Conservation (phyloP, 2,888 invertebrate species). For the Pachliopta kotzebuea region DNA sequence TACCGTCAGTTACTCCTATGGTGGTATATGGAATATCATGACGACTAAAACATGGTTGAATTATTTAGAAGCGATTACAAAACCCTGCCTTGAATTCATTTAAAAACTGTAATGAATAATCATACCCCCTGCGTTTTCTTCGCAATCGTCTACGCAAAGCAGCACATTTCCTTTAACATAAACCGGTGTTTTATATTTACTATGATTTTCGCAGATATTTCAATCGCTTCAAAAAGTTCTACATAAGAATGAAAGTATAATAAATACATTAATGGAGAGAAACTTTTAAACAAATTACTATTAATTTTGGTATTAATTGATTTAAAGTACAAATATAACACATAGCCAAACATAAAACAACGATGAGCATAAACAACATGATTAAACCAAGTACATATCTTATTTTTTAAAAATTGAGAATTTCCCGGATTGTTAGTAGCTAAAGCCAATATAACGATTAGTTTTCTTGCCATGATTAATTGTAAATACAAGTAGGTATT, state of each 20-base stretch:
- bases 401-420: not conserved
- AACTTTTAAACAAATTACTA: too few species aligned
- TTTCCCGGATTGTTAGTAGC: not conserved
- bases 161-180: constrained; percentile 21
- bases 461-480: too few species aligned
- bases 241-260: too few species aligned
- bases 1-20: constrained; percentile 48
- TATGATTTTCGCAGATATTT: too few species aligned
- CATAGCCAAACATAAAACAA: too few species aligned
- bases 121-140: constrained; percentile 19
- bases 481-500: too few species aligned
- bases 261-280: too few species aligned
- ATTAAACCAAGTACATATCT: too few species aligned
- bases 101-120: not conserved
- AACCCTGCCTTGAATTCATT: not conserved
- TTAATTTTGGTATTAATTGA: too few species aligned
- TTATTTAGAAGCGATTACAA: not conserved
- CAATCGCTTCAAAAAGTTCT: not conserved
- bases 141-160: constrained; percentile 12
- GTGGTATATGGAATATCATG: constrained; percentile 39
- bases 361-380: too few species aligned
- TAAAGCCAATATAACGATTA: too few species aligned
- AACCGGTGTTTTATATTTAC: not conserved
- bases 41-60: constrained; percentile 25
- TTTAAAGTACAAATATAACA: too few species aligned